These are phyloP conservation scores for Dipus sagitta DNA, from an alignment of 2,797 vertebrate species.

Conservation along the genomic window DNA sequence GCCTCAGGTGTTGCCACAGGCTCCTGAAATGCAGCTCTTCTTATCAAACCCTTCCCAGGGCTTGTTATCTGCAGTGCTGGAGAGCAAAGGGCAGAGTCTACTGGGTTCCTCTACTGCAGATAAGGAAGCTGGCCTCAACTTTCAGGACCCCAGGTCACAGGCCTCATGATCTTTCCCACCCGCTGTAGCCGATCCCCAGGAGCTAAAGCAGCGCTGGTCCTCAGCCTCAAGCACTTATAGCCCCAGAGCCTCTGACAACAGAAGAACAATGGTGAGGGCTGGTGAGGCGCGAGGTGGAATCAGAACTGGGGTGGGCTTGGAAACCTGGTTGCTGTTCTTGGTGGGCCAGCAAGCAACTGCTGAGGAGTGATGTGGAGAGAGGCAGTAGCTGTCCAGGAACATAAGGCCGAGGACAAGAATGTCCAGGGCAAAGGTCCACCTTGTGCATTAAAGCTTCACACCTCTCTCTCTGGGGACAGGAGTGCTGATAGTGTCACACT, in stretches of 20 bases:
- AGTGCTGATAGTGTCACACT: no score
- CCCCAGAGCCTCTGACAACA: background rate
- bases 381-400: background rate
- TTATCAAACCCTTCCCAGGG: background rate
- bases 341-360: background rate
- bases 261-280: background rate
- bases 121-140: background rate
- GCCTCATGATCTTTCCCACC: background rate
- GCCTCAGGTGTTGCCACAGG: rapidly evolving
- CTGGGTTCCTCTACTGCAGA: background rate
- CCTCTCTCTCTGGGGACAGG: rapidly evolving
- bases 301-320: background rate
- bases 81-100: background rate
- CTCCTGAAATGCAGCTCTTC: background rate
- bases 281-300: background rate
- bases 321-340: background rate
- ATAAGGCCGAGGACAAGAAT: rapidly evolving
- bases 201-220: background rate
- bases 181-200: background rate
- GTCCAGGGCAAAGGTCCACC: rapidly evolving
- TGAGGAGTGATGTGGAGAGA: background rate
- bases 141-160: background rate
- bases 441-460: rapidly evolving
- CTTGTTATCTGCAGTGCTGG: background rate
- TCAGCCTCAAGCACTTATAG: rapidly evolving